A percentile compares a stretch with the other conserved stretches of the same genome.
phyloP scores from a whole-genome alignment of 2,888 invertebrate species.

The Eupithecia vulgata region DNA sequence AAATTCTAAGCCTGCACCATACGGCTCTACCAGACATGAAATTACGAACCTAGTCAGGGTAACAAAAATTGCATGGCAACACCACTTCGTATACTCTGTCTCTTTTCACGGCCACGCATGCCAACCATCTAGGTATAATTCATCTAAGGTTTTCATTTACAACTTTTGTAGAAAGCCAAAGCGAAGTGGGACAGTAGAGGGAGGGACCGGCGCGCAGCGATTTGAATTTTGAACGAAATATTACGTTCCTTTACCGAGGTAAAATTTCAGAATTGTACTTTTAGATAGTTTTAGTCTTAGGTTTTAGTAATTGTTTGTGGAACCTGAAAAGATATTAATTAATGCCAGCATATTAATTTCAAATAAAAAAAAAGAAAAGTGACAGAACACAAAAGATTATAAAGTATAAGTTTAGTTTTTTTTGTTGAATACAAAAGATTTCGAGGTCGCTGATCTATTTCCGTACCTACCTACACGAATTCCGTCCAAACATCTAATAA shows the following conservation, averaged over 20 bases:
- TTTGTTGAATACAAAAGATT: not conserved
- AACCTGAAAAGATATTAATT: not conserved
- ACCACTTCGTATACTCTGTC: too few relatives aligned
- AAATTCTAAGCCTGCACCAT: too few relatives aligned
- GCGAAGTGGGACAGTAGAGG: not conserved
- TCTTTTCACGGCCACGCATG: too few relatives aligned
- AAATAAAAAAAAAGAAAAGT: too few relatives aligned
- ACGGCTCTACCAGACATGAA: too few relatives aligned
- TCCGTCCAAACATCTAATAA: not conserved
- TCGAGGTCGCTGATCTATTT: slow-evolving; percentile 8
- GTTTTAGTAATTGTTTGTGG: not conserved
- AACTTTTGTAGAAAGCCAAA: not conserved
- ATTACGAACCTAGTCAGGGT: too few relatives aligned
- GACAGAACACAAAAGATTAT: not conserved
- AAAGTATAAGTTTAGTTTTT: not conserved
- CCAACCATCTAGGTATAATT: too few relatives aligned
- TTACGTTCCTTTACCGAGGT: slow-evolving; percentile 6
- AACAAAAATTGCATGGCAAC: too few relatives aligned
- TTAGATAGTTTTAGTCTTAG: too few relatives aligned
- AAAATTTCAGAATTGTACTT: not conserved
- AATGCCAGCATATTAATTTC: too few relatives aligned
- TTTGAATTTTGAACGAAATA: slow-evolving; percentile 5
- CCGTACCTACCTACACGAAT: slow-evolving; percentile 7
- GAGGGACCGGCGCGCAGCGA: too few relatives aligned
- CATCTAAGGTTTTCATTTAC: too few relatives aligned